Evolutionary conservation across 2,797 vertebrate genomes (phyloP).

Genomic region (Melanotaenia pygmaea): DNA sequence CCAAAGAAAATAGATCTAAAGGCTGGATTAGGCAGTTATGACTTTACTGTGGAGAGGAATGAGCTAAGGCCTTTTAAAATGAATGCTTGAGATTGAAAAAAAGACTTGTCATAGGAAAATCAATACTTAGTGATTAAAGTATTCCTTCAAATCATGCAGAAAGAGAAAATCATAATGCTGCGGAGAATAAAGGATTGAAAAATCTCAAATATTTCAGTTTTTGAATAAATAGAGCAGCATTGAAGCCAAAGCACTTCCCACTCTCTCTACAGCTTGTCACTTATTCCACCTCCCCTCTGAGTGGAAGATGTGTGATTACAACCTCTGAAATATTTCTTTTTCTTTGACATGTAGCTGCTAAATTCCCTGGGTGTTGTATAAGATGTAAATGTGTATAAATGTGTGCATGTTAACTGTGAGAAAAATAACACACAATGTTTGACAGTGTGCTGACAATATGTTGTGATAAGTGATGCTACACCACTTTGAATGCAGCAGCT

Average conservation of each 20-base stretch:
- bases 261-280: slow-evolving; percentile 53
- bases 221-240: slow-evolving; percentile 55
- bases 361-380: not conserved
- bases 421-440: not conserved
- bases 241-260: slow-evolving; percentile 42
- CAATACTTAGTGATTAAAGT: slow-evolving; percentile 52
- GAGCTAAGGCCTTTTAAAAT: slow-evolving; percentile 13
- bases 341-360: slow-evolving; percentile 24
- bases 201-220: slow-evolving; percentile 58
- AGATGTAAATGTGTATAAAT: not conserved
- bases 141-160: slow-evolving; percentile 59
- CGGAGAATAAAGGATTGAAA: slow-evolving; percentile 59
- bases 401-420: not conserved
- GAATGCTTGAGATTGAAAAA: slow-evolving; percentile 22
- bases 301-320: slow-evolving; percentile 37
- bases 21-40: slow-evolving; percentile 38
- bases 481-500: not conserved
- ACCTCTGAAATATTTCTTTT: slow-evolving; percentile 13
- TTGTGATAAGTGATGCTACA: not conserved
- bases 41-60: slow-evolving; percentile 34
- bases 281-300: slow-evolving; percentile 37
- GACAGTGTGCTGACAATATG: slow-evolving; percentile 19
- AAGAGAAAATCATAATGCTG: slow-evolving; percentile 55
- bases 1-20: slow-evolving; percentile 39
- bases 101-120: slow-evolving; percentile 52